Evolutionary conservation across 2,113 vertebrate species (phyloP).

Genomic region (Cyanocitta stelleri): DNA sequence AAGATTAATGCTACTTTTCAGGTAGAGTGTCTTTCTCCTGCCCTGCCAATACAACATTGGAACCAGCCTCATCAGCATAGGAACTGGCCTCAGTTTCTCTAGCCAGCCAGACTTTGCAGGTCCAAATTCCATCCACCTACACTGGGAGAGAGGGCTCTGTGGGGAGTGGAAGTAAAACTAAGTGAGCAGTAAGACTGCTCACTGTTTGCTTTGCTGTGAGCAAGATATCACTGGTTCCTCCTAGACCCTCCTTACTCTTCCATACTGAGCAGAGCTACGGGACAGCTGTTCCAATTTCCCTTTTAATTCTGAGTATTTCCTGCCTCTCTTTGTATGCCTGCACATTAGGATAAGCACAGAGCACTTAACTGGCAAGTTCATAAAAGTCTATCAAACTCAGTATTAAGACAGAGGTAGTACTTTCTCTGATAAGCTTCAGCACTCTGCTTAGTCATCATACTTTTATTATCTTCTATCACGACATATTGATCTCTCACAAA

Average conservation of each 20-base stretch:
- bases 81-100: neutral
- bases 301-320: neutral
- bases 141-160: neutral
- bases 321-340: neutral
- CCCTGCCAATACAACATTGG: neutral
- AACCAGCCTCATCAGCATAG: neutral
- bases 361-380: neutral
- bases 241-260: neutral
- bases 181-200: neutral
- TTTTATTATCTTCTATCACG: conserved; percentile 24
- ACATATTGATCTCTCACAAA: conserved; percentile 29
- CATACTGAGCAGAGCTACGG: neutral
- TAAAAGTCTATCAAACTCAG: neutral
- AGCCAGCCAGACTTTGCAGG: neutral
- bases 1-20: neutral
- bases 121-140: neutral
- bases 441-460: conserved; percentile 15
- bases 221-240: neutral
- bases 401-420: neutral
- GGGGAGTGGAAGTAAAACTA: neutral
- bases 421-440: conserved; percentile 45
- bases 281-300: neutral
- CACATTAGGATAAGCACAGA: neutral
- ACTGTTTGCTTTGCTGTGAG: neutral
- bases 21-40: neutral